These are phyloP conservation scores for Subanguina moxae DNA, from an alignment of 1,140 invertebrate species.

Conservation along the genomic window DNA sequence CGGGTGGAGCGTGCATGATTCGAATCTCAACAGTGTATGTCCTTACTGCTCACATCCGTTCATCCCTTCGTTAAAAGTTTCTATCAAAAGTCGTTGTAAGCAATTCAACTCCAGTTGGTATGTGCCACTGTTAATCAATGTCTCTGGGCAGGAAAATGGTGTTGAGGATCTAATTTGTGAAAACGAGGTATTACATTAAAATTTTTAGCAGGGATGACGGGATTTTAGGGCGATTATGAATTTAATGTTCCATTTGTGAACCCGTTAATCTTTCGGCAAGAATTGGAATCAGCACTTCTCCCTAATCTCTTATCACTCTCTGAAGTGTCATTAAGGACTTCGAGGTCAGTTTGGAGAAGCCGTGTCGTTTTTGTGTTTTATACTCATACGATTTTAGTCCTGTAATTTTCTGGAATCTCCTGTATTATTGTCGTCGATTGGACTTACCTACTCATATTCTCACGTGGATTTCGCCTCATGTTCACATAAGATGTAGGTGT, in stretches of 20 bases:
- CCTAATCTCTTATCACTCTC: conserved; percentile 28
- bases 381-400: conserved; percentile 21
- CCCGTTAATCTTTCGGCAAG: conserved; percentile 53
- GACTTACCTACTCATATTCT: conserved; percentile 53
- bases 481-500: conserved; percentile 48
- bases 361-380: conserved; percentile 4
- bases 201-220: not conserved
- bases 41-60: conserved; percentile 46
- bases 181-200: not conserved
- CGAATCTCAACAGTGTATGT: conserved; percentile 82
- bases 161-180: not conserved
- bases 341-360: conserved; percentile 27
- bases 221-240: conserved; percentile 23
- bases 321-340: conserved; percentile 27
- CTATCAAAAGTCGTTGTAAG: conserved; percentile 26
- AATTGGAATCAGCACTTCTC: conserved; percentile 49
- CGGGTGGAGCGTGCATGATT: conserved; percentile 90
- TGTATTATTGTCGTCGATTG: conserved; percentile 55
- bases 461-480: conserved; percentile 46
- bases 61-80: conserved; percentile 40
- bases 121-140: conserved; percentile 16
- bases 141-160: not conserved
- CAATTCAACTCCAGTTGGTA: conserved; percentile 42
- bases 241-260: conserved; percentile 55
- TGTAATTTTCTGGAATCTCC: conserved; percentile 56